These are phyloP conservation scores for Neodiprion pinetum DNA, from an alignment of 1,140 invertebrate genomes.

Conservation along the genomic window DNA sequence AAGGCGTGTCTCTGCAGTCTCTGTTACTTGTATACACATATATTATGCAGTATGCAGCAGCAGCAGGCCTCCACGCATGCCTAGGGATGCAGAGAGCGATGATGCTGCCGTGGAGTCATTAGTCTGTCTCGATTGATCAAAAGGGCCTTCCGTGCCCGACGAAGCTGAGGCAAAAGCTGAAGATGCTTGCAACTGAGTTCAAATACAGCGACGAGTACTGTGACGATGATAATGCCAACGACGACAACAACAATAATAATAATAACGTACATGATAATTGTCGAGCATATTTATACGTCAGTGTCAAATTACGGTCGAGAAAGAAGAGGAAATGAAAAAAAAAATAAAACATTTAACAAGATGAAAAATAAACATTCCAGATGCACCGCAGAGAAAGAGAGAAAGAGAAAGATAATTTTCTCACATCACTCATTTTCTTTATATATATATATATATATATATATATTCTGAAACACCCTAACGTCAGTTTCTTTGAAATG, in stretches of 20 bases:
- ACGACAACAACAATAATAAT: too few relatives aligned
- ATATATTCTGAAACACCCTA: too few relatives aligned
- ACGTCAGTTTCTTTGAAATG: too few relatives aligned
- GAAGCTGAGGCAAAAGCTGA: background rate
- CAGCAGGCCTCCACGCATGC: background rate
- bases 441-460: too few relatives aligned
- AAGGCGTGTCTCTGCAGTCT: too few relatives aligned
- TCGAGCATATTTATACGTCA: background rate
- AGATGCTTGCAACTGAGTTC: too few relatives aligned
- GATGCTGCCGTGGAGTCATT: background rate
- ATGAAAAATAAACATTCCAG: background rate
- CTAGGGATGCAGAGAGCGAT: background rate
- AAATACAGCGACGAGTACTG: too few relatives aligned
- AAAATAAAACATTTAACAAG: background rate
- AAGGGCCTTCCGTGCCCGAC: background rate
- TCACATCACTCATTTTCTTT: too few relatives aligned
- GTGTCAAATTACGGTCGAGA: background rate
- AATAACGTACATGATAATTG: too few relatives aligned
- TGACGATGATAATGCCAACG: too few relatives aligned
- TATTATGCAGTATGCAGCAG: background rate
- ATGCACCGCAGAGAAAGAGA: background rate
- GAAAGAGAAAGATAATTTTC: background rate
- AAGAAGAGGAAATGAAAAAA: background rate
- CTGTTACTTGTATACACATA: background rate
- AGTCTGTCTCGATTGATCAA: constrained; percentile 4